Evolutionary conservation across 2,888 invertebrate genomes (phyloP).

Genomic region (Tipula vernalis): DNA sequence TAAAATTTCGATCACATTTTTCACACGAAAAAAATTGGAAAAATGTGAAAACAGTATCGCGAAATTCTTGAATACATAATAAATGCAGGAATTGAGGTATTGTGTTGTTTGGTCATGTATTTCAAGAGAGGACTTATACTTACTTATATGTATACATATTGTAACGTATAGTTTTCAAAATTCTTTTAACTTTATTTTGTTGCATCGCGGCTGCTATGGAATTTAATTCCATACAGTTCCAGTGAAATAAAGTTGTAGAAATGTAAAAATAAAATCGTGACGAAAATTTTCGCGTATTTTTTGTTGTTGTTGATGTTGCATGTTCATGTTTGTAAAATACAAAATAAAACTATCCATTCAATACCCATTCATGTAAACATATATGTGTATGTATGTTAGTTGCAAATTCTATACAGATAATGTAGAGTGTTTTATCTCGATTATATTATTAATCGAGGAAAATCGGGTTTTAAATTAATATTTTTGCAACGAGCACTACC

Average conservation of each 20-base stretch:
- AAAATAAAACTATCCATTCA: not conserved
- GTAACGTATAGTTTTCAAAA: not conserved
- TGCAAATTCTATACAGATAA: too few relatives aligned
- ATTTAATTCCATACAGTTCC: not conserved
- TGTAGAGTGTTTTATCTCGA: too few relatives aligned
- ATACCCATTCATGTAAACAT: not conserved
- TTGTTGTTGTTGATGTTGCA: not conserved
- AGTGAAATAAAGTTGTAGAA: not conserved
- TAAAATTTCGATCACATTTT: not conserved
- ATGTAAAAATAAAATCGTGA: not conserved
- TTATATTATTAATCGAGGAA: too few relatives aligned
- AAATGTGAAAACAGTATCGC: not conserved
- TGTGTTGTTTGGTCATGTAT: not conserved
- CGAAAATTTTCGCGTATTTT: not conserved
- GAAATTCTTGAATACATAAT: not conserved
- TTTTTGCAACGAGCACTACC: too few relatives aligned
- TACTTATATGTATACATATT: not conserved
- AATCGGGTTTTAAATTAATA: too few relatives aligned
- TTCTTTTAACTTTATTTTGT: not conserved
- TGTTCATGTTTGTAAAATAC: not conserved
- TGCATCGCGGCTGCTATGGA: not conserved
- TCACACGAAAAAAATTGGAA: not conserved
- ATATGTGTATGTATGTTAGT: too few relatives aligned
- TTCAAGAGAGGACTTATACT: not conserved
- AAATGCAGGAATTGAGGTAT: not conserved